These are phyloP conservation scores for Ammodytes dubius DNA, from an alignment of 2,113 vertebrate species.

Conservation along the genomic window DNA sequence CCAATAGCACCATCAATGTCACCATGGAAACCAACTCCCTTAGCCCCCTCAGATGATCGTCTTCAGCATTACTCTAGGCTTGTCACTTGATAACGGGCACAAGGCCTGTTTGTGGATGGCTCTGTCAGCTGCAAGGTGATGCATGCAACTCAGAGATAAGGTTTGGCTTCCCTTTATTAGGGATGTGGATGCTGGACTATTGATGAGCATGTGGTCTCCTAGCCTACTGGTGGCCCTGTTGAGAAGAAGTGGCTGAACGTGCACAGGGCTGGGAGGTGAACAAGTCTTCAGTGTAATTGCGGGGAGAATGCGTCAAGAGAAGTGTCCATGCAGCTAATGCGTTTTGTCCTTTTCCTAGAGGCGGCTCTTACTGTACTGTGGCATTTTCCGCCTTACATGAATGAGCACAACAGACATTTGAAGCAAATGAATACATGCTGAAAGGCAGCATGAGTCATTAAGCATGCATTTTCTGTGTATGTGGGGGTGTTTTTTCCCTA, in stretches of 20 bases:
- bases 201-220: conserved; percentile 16
- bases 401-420: conserved; percentile 54
- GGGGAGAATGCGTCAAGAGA: conserved; percentile 54
- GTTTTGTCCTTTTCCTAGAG: conserved; percentile 66
- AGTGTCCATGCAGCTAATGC: conserved; percentile 74
- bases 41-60: conserved; percentile 63
- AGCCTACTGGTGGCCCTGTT: conserved; percentile 2
- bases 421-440: conserved; percentile 42
- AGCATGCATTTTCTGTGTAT: conserved; percentile 32
- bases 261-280: conserved; percentile 33
- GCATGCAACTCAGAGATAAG: conserved; percentile 16
- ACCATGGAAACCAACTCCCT: conserved; percentile 80
- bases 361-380: conserved; percentile 58
- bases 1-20: conserved; percentile 64
- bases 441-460: conserved; percentile 56
- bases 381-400: conserved; percentile 63
- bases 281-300: conserved; percentile 54
- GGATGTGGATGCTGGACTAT: conserved; percentile 14
- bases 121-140: conserved; percentile 22
- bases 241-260: conserved; percentile 2
- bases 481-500: background rate
- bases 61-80: conserved; percentile 55
- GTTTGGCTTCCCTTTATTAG: background rate
- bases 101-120: conserved; percentile 23
- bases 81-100: conserved; percentile 47